Evolutionary conservation across 1,140 invertebrate genomes (phyloP), one percentile per base, ranked within the genome.

Genomic region (Diuraphis noxia): DNA sequence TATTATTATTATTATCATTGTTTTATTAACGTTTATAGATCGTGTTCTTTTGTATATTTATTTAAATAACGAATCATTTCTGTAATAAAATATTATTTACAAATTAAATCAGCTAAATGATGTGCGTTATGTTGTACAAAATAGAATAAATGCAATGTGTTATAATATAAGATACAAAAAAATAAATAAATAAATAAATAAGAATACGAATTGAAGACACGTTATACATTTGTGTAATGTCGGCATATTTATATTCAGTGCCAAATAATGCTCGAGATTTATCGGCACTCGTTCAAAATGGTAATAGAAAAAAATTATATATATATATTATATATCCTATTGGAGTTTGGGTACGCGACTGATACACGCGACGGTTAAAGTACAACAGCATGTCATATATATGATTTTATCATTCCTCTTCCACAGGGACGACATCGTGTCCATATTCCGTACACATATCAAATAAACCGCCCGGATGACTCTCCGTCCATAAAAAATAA

Each of bases 211-310:
- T 72, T 34, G 30, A 72, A 88, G 34, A 63, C 36, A 72, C n/a
- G 7, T 36, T 49, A 25, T 40, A n/a, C 17, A 25, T 19, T 63
- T 21, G 52, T 40, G 52, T 40, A 72, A 88, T n/a, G 52, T 36
- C 36, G 52, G 8, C 87, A 19, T 88, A 88, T 88, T 63, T 88
- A 36, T 63, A 88, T 56, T 88, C 86, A 25, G 49, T 88, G 86
- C n/a, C 49, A 88, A 88, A 88, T 63, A 17, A 9, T 30, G 38
- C 5, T 23, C 49, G 30, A 88, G 46, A 88, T 88, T 38, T 88
- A 63, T 88, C 17, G 19, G 23, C 4, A 17, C 52, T 40, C 49
- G 36, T 63, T 43, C 52, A 13, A 19, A 86, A 86, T 21, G 85
- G 36, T 34, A 88, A 41, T 38, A 72, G 34, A 40, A 63, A 63